Base-by-base conservation (phyloP, 30 jellyfish, hydroid and myxozoan species). In the Haliclystus octoradiatus region DNA sequence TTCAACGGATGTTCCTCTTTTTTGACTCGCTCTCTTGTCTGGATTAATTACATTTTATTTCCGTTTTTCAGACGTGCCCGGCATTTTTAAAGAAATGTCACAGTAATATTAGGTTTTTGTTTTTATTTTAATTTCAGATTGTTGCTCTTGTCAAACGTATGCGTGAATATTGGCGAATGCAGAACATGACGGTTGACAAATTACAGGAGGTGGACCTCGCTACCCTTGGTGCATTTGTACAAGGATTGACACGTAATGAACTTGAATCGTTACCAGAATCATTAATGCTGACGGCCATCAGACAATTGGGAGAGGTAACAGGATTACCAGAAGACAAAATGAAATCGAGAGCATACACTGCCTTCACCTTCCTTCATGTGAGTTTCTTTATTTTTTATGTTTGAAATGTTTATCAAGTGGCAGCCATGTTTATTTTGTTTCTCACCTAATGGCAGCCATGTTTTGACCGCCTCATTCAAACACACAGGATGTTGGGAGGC, bases 241-340 rank as follows among this genome's bases (percentile, higher is more conserved):
- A 84, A 35, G 95, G 95, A 0, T 76, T 84, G 26, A 79, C 93
- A 23, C 27, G 73, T 62, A 79, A 65, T 50, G 95, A 84, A 31
- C 62, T 84, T 66, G 70, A 84, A 63, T 24, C 68, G 15, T 70
- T 84, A 1, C 83, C 93, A 14, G 68, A 70, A 12, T 33, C 88
- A 7, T 77, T 75, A 3, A 52, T 69, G 30, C 65, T 24, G 47
- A 79, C 70, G 2, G 95, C 79, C 32, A 57, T 84, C 35, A 52
- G 33, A 31, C 70, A 76, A 66, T 70, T 84, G 29, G 95, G 95
- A 1, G 83, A 84, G 69, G 65, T 33, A 25, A 69, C 95, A 0
- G 95, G 95, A 26, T 28, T 84, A 50, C 93, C 95, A 5, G 95
- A 84, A 66, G 95, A 84, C 50, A 84, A 84, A 30, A 29, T 84